These are phyloP conservation scores for Frankliniella intonsa DNA, from an alignment of 2,888 invertebrate species.

Conservation along the genomic window DNA sequence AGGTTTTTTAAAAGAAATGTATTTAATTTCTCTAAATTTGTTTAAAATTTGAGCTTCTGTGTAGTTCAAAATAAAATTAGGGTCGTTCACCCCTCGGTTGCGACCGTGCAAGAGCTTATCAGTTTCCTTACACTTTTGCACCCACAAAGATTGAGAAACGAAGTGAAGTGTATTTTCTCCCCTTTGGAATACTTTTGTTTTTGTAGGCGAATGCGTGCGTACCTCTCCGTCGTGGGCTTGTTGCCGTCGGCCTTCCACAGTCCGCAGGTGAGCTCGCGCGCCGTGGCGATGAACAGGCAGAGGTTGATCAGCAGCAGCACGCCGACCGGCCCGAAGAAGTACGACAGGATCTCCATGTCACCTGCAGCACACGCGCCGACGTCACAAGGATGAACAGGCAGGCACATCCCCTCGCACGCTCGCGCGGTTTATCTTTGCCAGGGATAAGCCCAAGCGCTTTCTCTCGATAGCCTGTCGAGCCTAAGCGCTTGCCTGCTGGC, in stretches of 20 bases:
- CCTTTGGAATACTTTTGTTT: no score
- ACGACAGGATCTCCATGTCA: conserved; percentile 73
- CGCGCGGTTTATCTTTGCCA: background rate
- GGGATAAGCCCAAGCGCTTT: background rate
- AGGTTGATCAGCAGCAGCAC: conserved; percentile 72
- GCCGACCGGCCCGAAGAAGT: conserved; percentile 81
- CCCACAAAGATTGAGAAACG: no score
- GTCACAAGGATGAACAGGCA: background rate
- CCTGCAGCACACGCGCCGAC: conserved; percentile 47
- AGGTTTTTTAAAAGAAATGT: no score
- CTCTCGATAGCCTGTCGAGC: no score
- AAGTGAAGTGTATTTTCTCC: no score
- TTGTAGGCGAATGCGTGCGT: no score
- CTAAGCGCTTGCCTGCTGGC: background rate
- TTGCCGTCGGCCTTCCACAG: conserved; percentile 84
- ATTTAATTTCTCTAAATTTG: background rate
- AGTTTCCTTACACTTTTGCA: no score
- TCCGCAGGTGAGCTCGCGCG: conserved; percentile 79
- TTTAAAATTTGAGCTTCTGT: no score
- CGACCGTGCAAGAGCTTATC: no score
- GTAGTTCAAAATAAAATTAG: no score
- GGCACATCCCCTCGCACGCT: background rate
- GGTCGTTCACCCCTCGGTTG: no score
- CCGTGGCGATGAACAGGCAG: conserved; percentile 72
- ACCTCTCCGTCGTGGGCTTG: conserved; percentile 75